These are phyloP conservation scores for Phasia obesa DNA, from an alignment of 2,888 invertebrate genomes.

Conservation along the genomic window DNA sequence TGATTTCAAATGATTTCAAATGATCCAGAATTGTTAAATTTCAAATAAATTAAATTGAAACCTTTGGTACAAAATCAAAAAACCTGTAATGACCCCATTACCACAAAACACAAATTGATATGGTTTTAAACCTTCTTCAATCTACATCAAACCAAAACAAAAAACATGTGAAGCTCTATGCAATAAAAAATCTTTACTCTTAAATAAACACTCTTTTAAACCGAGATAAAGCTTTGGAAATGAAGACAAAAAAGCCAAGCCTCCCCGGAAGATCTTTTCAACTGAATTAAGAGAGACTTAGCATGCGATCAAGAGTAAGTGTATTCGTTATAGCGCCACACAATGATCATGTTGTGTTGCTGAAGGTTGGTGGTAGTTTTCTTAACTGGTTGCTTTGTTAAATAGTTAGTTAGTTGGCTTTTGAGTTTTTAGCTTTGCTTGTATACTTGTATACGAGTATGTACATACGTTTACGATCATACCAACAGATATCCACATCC, in stretches of 20 bases:
- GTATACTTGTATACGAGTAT: no score
- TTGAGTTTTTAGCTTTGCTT: conserved; percentile 21
- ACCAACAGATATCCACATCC: conserved; percentile 30
- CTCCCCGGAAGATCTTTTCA: conserved; percentile 53
- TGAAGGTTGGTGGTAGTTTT: conserved; percentile 45
- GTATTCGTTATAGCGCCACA: background rate
- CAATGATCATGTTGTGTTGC: conserved; percentile 46
- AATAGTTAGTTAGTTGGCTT: background rate
- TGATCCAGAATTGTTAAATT: no score
- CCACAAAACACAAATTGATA: background rate
- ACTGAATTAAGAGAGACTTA: conserved; percentile 45
- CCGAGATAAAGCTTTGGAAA: conserved; percentile 43
- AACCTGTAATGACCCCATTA: background rate
- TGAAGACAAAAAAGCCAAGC: conserved; percentile 32
- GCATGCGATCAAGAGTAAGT: conserved; percentile 6
- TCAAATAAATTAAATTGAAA: background rate
- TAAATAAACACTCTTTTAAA: conserved; percentile 29
- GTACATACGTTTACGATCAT: conserved; percentile 44
- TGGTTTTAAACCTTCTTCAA: background rate
- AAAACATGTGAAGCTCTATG: conserved; percentile 3
- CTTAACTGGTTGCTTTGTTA: conserved; percentile 45
- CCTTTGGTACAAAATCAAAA: background rate
- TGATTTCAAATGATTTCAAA: no score
- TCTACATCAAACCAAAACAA: background rate
- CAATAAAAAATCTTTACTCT: background rate